Evolutionary conservation across 53 echinoderm and acorn worm genomes (phyloP), one percentile per base, ranked within the genome.

Genomic region (Arbacia lixula): DNA sequence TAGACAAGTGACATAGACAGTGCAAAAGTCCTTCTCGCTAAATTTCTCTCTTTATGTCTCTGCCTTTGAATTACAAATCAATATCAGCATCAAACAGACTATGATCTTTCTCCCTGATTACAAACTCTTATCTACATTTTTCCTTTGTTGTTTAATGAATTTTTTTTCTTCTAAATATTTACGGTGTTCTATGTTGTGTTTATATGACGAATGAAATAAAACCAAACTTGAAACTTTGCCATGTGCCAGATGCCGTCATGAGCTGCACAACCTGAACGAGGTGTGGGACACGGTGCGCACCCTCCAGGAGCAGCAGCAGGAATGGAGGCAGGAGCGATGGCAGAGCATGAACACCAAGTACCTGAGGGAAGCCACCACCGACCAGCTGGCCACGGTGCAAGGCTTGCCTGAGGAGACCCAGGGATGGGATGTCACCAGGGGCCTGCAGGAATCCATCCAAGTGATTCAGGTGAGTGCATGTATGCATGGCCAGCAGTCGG

Each of bases 261-360:
- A 95, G 86, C 86, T 96, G 38, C 84, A 78, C 31, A 96, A 93
- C 56, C 91, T 96, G 55, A 85, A 93, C 39, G 85, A 89, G 49
- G 93, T 96, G 12, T 96, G 96, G 96, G 93, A 93, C 64, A 96
- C 96, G 16, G 93, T 93, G 5, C 79, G 93, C 31, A 63, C 88
- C 22, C 85, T 96, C 30, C 87, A 93, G 26, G 91, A 89, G 37
- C 96, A 96, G 46, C 96, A 96, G 40, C 87, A 96, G 72, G 89
- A 89, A 62, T 96, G 96, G 93, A 96, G 91, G 68, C 87, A 89
- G 43, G 93, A 96, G 40, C 67, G 91, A 53, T 96, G 96, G 96
- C 96, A 96, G 71, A 93, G 84, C 41, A 91, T 93, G 91, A 93
- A 96, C 69, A 96, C 96, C 75, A 93, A 93, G 83, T 91, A 89